Evolutionary conservation across 2,113 vertebrate genomes (phyloP), one percentile per base, ranked within the genome.

Genomic region (Amazona vittata): DNA sequence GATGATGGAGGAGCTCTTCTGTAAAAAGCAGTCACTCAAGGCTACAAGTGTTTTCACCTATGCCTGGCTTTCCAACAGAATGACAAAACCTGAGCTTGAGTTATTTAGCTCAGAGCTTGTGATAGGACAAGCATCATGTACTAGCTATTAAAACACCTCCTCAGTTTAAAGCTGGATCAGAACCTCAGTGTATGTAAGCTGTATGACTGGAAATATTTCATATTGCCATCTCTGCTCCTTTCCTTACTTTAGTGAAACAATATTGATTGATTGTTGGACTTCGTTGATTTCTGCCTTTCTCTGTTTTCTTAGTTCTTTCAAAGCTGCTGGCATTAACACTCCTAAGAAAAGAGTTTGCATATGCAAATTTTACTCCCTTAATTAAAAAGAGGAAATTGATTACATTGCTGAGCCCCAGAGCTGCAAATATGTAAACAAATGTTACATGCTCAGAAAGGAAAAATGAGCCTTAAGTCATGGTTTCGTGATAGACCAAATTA

Each of bases 321-420:
- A 53, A 88, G 53, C 75, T 96, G 53, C 43, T 86, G 87, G 92
- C 82, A 67, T 95, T 88, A 83, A 29, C 50, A 44, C 9, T 33
- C 71, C 60, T 74, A 93, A 90, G 19, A 90, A 33, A 4, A 14
- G 76, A 90, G 43, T 86, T 74, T 81, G 68, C 55, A 75, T 77
- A 93, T 91, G 87, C 79, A 96, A 85, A 96, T 97, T 85, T 90
- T 62, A 65, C 67, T 91, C 41, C 37, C 43, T 93, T 94, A 96
- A 94, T 97, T 96, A 96, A 96, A 96, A 93, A 93, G 43, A 70
- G 46, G 50, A 92, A 64, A 60, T 93, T 95, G 93, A 93, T 96
- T 96, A 95, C 68, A 79, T 79, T 83, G 75, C 79, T 81, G 79
- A 92, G 76, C 88, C 90, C 47, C 76, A 71, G 84, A 93, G 92